Percentiles rank a stretch among this genome's conserved stretches.
phyloP scores from a whole-genome alignment of 2,888 invertebrate genomes.

The Hyposoter didymator region DNA sequence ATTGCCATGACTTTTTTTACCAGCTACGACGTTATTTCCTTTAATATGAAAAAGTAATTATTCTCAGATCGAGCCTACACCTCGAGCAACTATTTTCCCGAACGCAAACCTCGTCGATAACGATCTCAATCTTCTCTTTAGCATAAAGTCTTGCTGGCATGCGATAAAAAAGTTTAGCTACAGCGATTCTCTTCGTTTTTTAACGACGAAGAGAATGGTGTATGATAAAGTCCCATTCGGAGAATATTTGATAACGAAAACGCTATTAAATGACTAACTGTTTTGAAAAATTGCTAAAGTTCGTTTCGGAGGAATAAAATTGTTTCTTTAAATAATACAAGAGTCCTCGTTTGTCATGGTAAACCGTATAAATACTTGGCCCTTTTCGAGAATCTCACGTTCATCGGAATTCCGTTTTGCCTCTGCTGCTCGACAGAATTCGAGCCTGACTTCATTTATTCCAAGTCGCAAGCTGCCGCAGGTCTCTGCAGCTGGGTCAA shows the following conservation, averaged over 20 bases:
- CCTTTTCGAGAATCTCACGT: background rate
- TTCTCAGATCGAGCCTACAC: background rate
- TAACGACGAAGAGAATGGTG: too few relatives aligned
- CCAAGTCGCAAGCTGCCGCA: constrained; percentile 96
- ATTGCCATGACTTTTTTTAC: background rate
- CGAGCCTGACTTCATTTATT: constrained; percentile 91
- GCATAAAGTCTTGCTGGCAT: background rate
- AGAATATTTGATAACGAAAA: background rate
- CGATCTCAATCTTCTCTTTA: background rate
- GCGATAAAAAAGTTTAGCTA: too few relatives aligned
- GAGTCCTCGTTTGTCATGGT: background rate
- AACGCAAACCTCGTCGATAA: background rate
- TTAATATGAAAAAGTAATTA: background rate
- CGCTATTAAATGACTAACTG: background rate
- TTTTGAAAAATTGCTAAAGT: background rate
- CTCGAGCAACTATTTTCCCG: background rate
- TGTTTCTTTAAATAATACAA: background rate
- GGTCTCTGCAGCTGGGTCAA: constrained; percentile 98
- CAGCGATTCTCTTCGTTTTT: too few relatives aligned
- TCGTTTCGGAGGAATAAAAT: background rate
- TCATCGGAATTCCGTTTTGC: constrained; percentile 53
- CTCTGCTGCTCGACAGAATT: constrained; percentile 87
- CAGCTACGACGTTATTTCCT: background rate
- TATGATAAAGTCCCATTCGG: too few relatives aligned
- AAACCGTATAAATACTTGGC: background rate